Percentiles rank a stretch among this genome's conserved stretches.
phyloP scores from a whole-genome alignment of 2,888 invertebrate species.

The Alsophila aescularia region DNA sequence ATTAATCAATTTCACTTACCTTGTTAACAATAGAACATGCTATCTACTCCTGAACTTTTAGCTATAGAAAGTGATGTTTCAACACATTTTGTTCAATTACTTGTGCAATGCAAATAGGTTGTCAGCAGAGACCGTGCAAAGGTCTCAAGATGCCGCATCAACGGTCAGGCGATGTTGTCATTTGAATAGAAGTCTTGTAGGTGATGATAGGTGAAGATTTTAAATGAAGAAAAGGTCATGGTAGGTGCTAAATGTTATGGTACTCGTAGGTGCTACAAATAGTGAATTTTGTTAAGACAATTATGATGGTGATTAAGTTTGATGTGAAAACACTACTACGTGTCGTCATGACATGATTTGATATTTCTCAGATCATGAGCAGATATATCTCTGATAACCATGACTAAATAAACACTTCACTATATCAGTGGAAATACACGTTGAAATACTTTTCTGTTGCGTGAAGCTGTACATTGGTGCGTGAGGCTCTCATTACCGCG shows the following conservation, averaged over 20 bases:
- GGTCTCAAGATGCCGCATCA: constrained; percentile 10
- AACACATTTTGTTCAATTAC: constrained; percentile 25
- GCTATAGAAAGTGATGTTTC: constrained; percentile 46
- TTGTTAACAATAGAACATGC: constrained; percentile 29
- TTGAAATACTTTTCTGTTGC: too few relatives aligned
- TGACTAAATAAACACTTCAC: too few relatives aligned
- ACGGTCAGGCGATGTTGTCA: not conserved
- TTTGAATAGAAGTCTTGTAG: not conserved
- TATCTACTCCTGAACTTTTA: constrained; percentile 38
- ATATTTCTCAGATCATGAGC: too few relatives aligned
- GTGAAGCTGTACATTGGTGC: not conserved
- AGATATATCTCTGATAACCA: too few relatives aligned
- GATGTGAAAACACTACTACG: too few relatives aligned
- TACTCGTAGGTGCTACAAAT: too few relatives aligned
- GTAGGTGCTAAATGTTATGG: not conserved
- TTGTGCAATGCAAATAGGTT: constrained; percentile 21
- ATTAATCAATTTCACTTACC: constrained; percentile 46
- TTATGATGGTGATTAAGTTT: too few relatives aligned
- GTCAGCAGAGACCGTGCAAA: not conserved
- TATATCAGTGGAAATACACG: too few relatives aligned
- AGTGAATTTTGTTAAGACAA: too few relatives aligned
- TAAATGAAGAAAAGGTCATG: not conserved
- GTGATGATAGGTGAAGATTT: not conserved
- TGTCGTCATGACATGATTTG: too few relatives aligned
- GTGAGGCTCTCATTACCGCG: not conserved